Percentiles rank a stretch among this genome's conserved stretches.
Conservation (phyloP, 2,888 invertebrate species). For the Branchipolynoe longqiensis region DNA sequence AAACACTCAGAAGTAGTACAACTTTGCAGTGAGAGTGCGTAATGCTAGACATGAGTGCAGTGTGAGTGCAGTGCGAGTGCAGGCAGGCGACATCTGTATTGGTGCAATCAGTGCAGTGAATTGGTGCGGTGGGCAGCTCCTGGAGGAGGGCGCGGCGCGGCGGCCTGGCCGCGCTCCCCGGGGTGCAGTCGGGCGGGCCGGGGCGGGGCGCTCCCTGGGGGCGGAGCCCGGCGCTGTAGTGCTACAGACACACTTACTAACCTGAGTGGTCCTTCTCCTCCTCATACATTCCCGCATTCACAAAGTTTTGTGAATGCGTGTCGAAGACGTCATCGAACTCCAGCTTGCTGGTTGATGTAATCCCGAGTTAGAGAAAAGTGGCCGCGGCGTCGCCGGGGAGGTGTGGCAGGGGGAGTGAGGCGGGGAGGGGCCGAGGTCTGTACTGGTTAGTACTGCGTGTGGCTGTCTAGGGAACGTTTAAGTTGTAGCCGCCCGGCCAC, state of each 20-base stretch:
- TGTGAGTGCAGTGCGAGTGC: neutral
- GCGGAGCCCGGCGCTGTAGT: neutral
- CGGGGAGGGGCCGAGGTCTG: neutral
- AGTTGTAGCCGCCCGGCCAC: neutral
- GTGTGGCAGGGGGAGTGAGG: neutral
- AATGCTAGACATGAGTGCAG: neutral
- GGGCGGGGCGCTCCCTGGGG: neutral
- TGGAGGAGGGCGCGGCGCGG: neutral
- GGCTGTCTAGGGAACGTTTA: neutral
- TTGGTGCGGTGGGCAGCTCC: neutral
- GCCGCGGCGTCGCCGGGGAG: neutral
- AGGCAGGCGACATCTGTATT: neutral
- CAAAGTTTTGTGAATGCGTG: conserved; percentile 44
- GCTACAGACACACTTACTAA: neutral
- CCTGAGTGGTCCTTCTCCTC: conserved; percentile 48
- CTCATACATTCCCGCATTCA: conserved; percentile 44
- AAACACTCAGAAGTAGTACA: conserved; percentile 1
- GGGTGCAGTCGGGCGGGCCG: neutral
- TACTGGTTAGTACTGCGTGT: neutral
- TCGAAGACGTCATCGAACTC: conserved; percentile 50
- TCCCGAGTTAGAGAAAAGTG: neutral
- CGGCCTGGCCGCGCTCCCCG: neutral
- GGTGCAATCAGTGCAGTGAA: neutral
- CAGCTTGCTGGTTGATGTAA: conserved; percentile 12
- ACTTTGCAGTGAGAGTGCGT: neutral